phyloP scores from a whole-genome alignment of 2,113 vertebrate genomes.

The Osmerus mordax region DNA sequence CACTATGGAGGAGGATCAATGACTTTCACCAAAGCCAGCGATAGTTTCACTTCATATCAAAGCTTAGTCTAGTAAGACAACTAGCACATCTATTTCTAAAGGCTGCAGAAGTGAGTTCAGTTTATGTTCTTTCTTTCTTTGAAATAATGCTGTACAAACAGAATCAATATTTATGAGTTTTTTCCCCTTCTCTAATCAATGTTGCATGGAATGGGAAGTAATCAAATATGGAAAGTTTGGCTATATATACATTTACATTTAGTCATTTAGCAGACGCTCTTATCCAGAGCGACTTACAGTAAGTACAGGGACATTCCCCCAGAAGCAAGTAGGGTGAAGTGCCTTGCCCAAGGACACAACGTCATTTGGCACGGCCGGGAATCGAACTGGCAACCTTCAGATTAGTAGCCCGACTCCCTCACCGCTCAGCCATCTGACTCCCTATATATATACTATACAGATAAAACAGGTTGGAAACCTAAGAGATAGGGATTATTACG shows the following conservation, averaged over 20 bases:
- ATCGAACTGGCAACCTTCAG: too few relatives aligned
- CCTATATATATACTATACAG: slow-evolving; percentile 1
- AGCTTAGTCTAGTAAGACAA: slow-evolving; percentile 22
- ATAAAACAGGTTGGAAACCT: slow-evolving; percentile 2
- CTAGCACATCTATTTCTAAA: not conserved
- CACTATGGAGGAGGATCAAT: slow-evolving; percentile 41
- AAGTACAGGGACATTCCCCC: too few relatives aligned
- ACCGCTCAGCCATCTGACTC: too few relatives aligned
- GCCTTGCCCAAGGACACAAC: too few relatives aligned
- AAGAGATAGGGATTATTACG: not conserved
- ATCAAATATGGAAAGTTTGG: slow-evolving; percentile 47
- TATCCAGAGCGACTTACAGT: too few relatives aligned
- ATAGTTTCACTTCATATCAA: too few relatives aligned
- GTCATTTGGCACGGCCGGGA: too few relatives aligned
- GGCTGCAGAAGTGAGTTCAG: not conserved
- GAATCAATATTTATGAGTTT: slow-evolving; percentile 40
- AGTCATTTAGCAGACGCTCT: too few relatives aligned
- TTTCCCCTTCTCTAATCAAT: slow-evolving; percentile 45
- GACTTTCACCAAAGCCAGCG: slow-evolving; percentile 13
- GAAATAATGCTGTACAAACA: slow-evolving; percentile 38
- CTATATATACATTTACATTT: too few relatives aligned
- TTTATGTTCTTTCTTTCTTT: slow-evolving; percentile 21
- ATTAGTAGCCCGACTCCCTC: too few relatives aligned
- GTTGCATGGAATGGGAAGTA: slow-evolving; percentile 24
- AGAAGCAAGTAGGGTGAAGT: too few relatives aligned